Percentiles rank a stretch among this genome's conserved stretches.
Evolutionary conservation across 2,888 invertebrate species (phyloP).

Genomic region (Chaetogeoica ovagalla): DNA sequence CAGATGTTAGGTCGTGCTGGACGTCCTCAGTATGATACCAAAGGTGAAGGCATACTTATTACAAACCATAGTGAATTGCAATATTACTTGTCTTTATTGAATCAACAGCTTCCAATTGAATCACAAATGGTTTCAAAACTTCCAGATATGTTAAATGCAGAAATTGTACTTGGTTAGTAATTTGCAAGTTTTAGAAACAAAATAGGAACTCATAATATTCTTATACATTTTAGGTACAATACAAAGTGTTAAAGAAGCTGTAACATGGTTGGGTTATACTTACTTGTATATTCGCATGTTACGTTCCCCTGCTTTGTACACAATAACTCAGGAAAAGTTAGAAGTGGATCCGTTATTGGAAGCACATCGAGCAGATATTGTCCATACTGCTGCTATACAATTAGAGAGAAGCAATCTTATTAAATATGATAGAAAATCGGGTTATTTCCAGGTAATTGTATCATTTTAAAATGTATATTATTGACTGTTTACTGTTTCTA

Average conservation of each 20-base stretch:
- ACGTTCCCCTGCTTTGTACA: slow-evolving; percentile 85
- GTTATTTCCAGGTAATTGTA: slow-evolving; percentile 69
- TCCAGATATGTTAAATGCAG: slow-evolving; percentile 97
- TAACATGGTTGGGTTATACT: slow-evolving; percentile 93
- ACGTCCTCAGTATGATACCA: slow-evolving; percentile 96
- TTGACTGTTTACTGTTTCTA: not conserved
- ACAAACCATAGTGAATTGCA: slow-evolving; percentile 98
- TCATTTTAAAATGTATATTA: slow-evolving; percentile 22
- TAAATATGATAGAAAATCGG: slow-evolving; percentile 93
- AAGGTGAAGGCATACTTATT: slow-evolving; percentile 94
- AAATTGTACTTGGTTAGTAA: slow-evolving; percentile 73
- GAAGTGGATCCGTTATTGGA: slow-evolving; percentile 85
- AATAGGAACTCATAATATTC: not conserved
- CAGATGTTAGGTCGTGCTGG: slow-evolving; percentile 96
- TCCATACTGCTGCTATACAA: slow-evolving; percentile 90
- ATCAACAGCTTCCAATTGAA: slow-evolving; percentile 98
- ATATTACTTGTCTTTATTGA: slow-evolving; percentile 94
- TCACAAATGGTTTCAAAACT: slow-evolving; percentile 91
- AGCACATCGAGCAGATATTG: slow-evolving; percentile 86
- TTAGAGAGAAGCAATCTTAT: slow-evolving; percentile 93
- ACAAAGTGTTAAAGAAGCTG: slow-evolving; percentile 85
- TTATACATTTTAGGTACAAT: slow-evolving; percentile 71
- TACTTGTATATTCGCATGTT: slow-evolving; percentile 96
- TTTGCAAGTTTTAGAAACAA: not conserved
- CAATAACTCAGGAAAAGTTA: slow-evolving; percentile 76